Conservation (phyloP, 2,113 vertebrate genomes). For the Emydocephalus ijimae region DNA sequence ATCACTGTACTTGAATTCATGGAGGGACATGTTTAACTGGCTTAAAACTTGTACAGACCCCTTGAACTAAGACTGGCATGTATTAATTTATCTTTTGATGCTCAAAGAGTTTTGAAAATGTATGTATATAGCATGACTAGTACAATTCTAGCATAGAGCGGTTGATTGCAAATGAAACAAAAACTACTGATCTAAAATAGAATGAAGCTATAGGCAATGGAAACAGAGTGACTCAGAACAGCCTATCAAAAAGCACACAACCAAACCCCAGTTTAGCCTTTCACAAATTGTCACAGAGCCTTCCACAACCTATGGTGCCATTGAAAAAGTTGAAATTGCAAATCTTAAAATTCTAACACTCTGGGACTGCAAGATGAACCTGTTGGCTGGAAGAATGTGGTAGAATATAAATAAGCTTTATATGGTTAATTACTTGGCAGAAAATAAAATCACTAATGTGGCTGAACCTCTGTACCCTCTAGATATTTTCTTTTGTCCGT, state of each 20-base stretch:
- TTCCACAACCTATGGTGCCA: neutral
- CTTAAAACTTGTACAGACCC: neutral
- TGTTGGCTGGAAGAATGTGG: neutral
- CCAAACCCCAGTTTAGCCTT: neutral
- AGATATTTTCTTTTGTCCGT: conserved; percentile 35
- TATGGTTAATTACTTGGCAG: conserved; percentile 15
- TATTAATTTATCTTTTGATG: neutral
- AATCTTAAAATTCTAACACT: neutral
- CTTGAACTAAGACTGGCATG: neutral
- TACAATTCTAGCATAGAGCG: neutral
- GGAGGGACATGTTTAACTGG: neutral
- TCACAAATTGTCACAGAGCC: neutral
- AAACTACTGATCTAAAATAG: neutral
- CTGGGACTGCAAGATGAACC: neutral
- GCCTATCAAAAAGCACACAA: neutral
- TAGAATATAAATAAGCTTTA: neutral
- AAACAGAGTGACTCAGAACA: neutral
- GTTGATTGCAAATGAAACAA: neutral
- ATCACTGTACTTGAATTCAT: neutral
- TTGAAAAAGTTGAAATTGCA: neutral
- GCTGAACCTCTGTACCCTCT: neutral
- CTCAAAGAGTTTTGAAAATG: neutral
- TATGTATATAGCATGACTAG: neutral
- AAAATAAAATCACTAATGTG: neutral
- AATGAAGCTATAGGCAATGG: neutral